These are phyloP conservation scores for Ammodytes dubius DNA, from an alignment of 2,113 vertebrate species.

Conservation along the genomic window DNA sequence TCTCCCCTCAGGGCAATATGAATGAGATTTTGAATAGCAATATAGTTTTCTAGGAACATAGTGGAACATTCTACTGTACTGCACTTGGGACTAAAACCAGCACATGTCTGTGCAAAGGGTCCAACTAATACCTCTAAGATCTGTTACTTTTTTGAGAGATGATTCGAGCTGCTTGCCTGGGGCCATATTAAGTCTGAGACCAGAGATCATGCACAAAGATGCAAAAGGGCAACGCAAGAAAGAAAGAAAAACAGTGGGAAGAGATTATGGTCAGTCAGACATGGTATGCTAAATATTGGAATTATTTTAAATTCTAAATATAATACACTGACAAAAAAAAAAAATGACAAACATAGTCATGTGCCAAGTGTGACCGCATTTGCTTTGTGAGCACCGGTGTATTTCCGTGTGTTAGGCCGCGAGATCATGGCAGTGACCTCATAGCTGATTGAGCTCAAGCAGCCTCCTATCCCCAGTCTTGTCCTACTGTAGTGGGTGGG, in stretches of 20 bases:
- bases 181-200: constrained; percentile 61
- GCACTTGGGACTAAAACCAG: constrained; percentile 56
- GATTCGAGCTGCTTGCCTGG: constrained; percentile 47
- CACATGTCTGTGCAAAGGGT: constrained; percentile 32
- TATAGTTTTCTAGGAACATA: constrained; percentile 44
- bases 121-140: constrained; percentile 62
- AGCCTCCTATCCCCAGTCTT: constrained; percentile 45
- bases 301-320: constrained; percentile 32
- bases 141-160: constrained; percentile 72
- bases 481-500: constrained; percentile 62
- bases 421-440: constrained; percentile 66
- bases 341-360: constrained; percentile 10
- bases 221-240: background rate
- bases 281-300: constrained; percentile 43
- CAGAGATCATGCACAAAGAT: constrained; percentile 25
- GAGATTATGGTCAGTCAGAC: background rate
- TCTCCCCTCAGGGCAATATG: constrained; percentile 1
- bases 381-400: constrained; percentile 15
- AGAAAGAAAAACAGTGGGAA: background rate
- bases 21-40: constrained; percentile 31
- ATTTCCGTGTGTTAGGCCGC: constrained; percentile 46
- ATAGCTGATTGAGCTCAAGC: constrained; percentile 58
- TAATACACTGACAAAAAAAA: constrained; percentile 1
- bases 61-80: constrained; percentile 55
- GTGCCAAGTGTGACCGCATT: background rate